Percentiles rank a stretch among this genome's conserved stretches.
phyloP scores from a whole-genome alignment of 2,113 vertebrate genomes.

The Hemiprocne comata region DNA sequence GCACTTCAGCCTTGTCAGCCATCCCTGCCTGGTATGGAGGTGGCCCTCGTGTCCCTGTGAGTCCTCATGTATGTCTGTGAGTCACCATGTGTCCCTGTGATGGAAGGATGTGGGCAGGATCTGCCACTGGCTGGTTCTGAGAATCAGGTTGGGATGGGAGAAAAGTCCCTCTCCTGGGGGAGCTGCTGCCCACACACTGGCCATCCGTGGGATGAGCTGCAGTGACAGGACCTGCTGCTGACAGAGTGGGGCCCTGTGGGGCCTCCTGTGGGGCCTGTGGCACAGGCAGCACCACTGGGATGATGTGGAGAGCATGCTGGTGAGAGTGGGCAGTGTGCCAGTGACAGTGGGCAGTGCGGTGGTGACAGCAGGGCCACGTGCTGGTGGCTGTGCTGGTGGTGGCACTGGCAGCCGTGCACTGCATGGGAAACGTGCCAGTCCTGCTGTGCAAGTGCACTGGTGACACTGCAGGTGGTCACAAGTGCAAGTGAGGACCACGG shows the following conservation, averaged over 20 bases:
- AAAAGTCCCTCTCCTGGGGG: background rate
- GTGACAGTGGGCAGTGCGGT: too few species aligned
- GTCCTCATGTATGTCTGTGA: background rate
- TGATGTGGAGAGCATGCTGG: too few species aligned
- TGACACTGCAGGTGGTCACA: background rate
- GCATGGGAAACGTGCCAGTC: too few species aligned
- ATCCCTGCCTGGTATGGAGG: background rate
- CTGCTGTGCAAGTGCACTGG: background rate
- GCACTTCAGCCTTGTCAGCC: background rate
- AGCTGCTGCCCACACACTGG: too few species aligned
- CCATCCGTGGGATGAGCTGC: background rate
- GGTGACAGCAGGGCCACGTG: too few species aligned
- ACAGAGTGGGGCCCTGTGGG: background rate
- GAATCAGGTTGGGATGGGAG: background rate
- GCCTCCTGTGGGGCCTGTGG: accelerated
- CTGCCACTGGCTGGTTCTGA: background rate
- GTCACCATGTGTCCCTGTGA: background rate
- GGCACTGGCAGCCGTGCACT: too few species aligned
- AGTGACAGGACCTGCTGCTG: background rate
- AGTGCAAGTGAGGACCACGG: background rate
- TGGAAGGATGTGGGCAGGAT: background rate
- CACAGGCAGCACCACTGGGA: too few species aligned
- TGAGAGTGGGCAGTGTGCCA: background rate
- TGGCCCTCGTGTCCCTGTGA: background rate
- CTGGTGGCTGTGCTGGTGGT: too few species aligned